These are phyloP conservation scores for Epinotia nisella DNA, from an alignment of 2,888 invertebrate species.

Conservation along the genomic window DNA sequence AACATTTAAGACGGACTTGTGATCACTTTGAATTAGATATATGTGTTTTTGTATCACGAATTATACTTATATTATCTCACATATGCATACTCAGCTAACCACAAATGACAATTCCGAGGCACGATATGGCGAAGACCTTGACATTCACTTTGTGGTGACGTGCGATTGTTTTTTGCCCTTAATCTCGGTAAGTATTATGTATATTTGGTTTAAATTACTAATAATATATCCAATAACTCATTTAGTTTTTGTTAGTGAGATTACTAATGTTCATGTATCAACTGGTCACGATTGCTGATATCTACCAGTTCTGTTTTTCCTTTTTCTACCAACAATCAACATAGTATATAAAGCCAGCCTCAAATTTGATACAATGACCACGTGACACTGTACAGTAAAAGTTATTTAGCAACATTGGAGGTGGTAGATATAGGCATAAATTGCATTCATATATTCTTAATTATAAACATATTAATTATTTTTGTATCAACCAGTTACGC, in stretches of 20 bases:
- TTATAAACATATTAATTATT: too few species aligned
- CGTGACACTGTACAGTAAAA: too few species aligned
- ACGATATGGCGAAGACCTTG: constrained; percentile 22
- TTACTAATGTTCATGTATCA: too few species aligned
- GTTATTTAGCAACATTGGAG: too few species aligned
- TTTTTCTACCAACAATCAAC: too few species aligned
- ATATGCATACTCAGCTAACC: not conserved
- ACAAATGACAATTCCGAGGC: constrained; percentile 27
- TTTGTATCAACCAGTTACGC: too few species aligned
- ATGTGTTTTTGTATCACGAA: constrained; percentile 7
- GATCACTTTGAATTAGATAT: not conserved
- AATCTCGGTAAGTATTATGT: not conserved
- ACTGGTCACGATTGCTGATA: too few species aligned
- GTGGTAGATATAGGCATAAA: too few species aligned
- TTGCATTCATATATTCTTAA: too few species aligned
- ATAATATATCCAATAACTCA: constrained; percentile 3
- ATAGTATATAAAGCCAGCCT: too few species aligned
- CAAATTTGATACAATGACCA: too few species aligned
- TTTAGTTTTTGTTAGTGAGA: not conserved
- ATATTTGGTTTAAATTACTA: constrained; percentile 10
- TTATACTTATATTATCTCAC: constrained; percentile 6
- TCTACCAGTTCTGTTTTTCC: too few species aligned
- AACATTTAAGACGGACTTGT: not conserved
- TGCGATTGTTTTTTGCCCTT: constrained; percentile 11
- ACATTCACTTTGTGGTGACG: constrained; percentile 39